Evolutionary conservation across 2,888 invertebrate species (phyloP).

Genomic region (Tricholauxania praeusta): DNA sequence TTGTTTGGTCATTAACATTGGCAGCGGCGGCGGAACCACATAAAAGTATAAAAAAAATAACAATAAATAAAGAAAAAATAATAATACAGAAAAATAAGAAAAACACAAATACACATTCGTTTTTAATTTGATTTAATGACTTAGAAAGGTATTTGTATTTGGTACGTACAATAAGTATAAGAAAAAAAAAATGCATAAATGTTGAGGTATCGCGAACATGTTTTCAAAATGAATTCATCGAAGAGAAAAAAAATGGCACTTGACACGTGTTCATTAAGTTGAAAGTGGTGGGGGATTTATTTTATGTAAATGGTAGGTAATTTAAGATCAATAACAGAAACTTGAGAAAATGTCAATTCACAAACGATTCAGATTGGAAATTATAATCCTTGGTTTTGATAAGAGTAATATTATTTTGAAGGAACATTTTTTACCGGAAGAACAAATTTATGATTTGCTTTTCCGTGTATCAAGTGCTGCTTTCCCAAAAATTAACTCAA

Average conservation of each 20-base stretch:
- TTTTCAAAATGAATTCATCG: not conserved
- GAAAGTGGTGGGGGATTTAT: no score
- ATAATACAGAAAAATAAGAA: conserved; percentile 18
- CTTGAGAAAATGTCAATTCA: no score
- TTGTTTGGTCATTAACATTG: conserved; percentile 48
- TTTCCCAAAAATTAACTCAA: no score
- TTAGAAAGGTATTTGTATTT: conserved; percentile 32
- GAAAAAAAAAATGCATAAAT: conserved; percentile 24
- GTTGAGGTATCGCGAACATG: conserved; percentile 1
- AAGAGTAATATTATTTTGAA: no score
- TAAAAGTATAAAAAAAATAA: conserved; percentile 7
- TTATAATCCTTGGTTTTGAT: no score
- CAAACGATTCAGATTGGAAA: no score
- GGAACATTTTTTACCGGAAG: no score
- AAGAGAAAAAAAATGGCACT: conserved; percentile 32
- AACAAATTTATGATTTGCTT: no score
- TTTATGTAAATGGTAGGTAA: no score
- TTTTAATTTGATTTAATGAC: conserved; percentile 29
- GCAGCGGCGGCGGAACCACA: conserved; percentile 1
- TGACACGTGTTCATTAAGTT: no score
- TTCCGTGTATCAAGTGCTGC: no score
- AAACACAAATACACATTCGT: conserved; percentile 27
- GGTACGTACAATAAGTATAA: not conserved
- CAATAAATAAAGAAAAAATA: conserved; percentile 5
- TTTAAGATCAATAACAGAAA: no score